Percentiles rank a stretch among this genome's conserved stretches.
phyloP scores from a whole-genome alignment of 2,888 invertebrate species.

The Microdon myrmicae region DNA sequence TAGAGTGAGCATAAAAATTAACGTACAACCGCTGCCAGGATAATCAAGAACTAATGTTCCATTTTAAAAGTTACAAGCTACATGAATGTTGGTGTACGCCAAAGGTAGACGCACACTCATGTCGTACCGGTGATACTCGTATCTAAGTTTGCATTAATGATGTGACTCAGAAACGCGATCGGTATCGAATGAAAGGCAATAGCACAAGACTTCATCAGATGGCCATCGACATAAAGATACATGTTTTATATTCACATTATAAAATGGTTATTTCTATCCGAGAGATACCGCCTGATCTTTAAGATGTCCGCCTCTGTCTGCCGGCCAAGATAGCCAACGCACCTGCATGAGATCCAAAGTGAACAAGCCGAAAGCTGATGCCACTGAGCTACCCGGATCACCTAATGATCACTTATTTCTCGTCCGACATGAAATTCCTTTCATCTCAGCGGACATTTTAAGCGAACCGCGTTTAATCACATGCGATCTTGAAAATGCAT shows the following conservation, averaged over 20 bases:
- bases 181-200: conserved; percentile 49
- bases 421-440: conserved; percentile 60
- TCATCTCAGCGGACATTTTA: conserved; percentile 57
- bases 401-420: conserved; percentile 59
- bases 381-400: conserved; percentile 53
- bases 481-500: conserved; percentile 43
- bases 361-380: conserved; percentile 34
- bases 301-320: conserved; percentile 22
- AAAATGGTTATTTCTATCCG: conserved; percentile 47
- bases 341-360: conserved; percentile 49
- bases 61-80: conserved; percentile 44
- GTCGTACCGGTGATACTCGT: conserved; percentile 8
- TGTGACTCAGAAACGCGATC: conserved; percentile 51
- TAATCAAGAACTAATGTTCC: conserved; percentile 35
- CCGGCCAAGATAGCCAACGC: conserved; percentile 12
- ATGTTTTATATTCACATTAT: conserved; percentile 54
- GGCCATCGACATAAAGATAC: conserved; percentile 54
- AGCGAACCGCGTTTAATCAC: conserved; percentile 44
- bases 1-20: conserved; percentile 34
- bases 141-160: conserved; percentile 42
- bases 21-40: conserved; percentile 21
- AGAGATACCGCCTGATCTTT: conserved; percentile 43
- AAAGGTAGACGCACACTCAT: conserved; percentile 21
- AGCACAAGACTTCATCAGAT: conserved; percentile 48
- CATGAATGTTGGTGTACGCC: too few species aligned